Conservation (phyloP, 2,113 vertebrate genomes). For the Ivindomyrus marchei region DNA sequence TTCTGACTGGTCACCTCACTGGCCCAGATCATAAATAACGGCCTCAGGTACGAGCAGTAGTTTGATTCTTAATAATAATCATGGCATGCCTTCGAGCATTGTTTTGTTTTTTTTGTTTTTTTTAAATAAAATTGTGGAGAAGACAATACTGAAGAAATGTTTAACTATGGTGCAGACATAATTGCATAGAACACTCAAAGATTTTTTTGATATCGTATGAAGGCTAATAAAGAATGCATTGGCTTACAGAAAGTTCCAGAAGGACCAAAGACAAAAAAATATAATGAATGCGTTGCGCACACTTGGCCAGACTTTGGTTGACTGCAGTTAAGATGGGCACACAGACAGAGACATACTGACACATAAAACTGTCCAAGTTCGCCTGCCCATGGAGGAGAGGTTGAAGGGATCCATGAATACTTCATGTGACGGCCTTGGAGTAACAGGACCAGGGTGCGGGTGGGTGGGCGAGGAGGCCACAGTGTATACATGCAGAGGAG, state of each 20-base stretch:
- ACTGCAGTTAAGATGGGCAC: conserved; percentile 25
- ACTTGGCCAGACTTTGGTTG: background rate
- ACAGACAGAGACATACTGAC: conserved; percentile 22
- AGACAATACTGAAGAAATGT: background rate
- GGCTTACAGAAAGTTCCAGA: background rate
- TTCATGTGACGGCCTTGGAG: conserved; percentile 1
- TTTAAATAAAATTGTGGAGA: background rate
- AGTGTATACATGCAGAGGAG: background rate
- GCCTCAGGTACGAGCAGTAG: background rate
- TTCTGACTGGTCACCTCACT: background rate
- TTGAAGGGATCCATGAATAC: conserved; percentile 5
- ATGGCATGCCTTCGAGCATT: background rate
- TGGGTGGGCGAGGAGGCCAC: background rate
- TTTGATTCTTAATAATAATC: background rate
- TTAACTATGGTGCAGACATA: background rate
- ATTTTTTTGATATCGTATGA: background rate
- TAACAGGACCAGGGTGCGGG: conserved; percentile 18
- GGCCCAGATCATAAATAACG: background rate
- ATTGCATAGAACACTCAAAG: background rate
- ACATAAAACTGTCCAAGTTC: background rate
- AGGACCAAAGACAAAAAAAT: background rate
- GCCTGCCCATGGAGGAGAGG: background rate
- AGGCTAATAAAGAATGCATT: background rate
- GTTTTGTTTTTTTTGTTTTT: background rate
- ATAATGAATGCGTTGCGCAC: background rate